A percentile compares a stretch with the other conserved stretches of the same genome.
Conservation (phyloP, 2,797 vertebrate genomes). For the Meda fulgida region DNA sequence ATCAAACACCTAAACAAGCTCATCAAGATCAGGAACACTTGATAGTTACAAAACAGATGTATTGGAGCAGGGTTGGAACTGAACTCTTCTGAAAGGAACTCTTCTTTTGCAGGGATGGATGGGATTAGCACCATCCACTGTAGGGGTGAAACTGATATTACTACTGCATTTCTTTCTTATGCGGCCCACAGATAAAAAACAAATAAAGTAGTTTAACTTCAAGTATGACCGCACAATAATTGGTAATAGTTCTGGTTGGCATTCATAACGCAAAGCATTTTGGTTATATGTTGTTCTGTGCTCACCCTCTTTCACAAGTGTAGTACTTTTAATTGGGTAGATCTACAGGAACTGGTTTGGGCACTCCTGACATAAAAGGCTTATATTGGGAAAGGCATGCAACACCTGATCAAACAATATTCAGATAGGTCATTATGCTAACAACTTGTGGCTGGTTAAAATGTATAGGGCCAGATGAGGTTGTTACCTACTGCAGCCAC, state of each 20-base stretch:
- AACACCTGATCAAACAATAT: not conserved
- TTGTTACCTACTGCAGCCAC: constrained; percentile 89
- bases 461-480: not conserved
- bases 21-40: not conserved
- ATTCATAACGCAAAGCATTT: not conserved
- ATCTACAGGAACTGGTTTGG: constrained; percentile 29
- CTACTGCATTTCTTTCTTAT: constrained; percentile 84
- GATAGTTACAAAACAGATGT: not conserved
- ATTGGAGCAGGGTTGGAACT: not conserved
- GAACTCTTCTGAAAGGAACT: constrained; percentile 49
- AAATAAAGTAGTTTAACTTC: constrained; percentile 72
- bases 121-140: constrained; percentile 81
- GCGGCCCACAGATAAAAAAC: constrained; percentile 86
- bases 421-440: not conserved
- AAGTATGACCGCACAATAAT: not conserved
- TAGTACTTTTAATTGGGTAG: not conserved
- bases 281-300: not conserved
- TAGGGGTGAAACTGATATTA: constrained; percentile 84
- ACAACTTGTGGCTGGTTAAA: not conserved
- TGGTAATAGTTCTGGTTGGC: not conserved
- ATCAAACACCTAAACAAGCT: not conserved
- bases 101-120: constrained; percentile 83
- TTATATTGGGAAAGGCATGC: not conserved
- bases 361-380: not conserved
- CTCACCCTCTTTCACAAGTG: not conserved